These are phyloP conservation scores for Lateolabrax maculatus DNA, from an alignment of 2,797 vertebrate genomes.

Conservation along the genomic window DNA sequence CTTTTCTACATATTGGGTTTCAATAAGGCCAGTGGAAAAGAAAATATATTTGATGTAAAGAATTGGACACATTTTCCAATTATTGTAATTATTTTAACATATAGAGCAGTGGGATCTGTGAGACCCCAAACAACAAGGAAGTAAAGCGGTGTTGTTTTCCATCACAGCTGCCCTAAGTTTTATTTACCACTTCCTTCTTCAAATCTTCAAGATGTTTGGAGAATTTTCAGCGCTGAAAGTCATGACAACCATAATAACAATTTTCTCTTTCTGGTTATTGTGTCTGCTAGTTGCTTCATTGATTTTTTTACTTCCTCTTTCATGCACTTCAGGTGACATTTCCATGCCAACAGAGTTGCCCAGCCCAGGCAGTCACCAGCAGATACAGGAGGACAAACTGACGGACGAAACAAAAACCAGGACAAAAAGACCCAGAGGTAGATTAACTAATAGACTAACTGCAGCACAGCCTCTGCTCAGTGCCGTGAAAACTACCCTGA, in stretches of 20 bases:
- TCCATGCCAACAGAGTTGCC: not conserved
- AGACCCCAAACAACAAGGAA: not conserved
- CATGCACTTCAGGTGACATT: constrained; percentile 40
- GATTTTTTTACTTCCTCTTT: constrained; percentile 54
- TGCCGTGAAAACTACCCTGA: not conserved
- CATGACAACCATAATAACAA: not conserved
- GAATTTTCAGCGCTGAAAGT: constrained; percentile 1
- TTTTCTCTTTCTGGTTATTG: not conserved
- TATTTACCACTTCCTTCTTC: not conserved
- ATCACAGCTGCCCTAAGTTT: not conserved
- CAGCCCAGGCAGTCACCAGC: not conserved
- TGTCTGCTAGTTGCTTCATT: constrained; percentile 4
- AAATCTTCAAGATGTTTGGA: not conserved
- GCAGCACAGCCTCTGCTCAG: not conserved
- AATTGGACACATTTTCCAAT: not conserved
- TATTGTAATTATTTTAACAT: not conserved
- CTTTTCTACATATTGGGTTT: not conserved
- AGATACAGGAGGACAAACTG: not conserved
- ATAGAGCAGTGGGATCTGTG: not conserved
- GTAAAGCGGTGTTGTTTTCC: not conserved
- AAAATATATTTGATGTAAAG: not conserved
- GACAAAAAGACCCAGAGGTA: constrained; percentile 60
- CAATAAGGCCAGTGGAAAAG: not conserved
- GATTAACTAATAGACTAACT: not conserved
- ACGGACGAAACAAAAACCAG: not conserved